Evolutionary conservation across 2,888 invertebrate species (phyloP), one percentile per base, ranked within the genome.

Genomic region (Syrphus vitripennis): DNA sequence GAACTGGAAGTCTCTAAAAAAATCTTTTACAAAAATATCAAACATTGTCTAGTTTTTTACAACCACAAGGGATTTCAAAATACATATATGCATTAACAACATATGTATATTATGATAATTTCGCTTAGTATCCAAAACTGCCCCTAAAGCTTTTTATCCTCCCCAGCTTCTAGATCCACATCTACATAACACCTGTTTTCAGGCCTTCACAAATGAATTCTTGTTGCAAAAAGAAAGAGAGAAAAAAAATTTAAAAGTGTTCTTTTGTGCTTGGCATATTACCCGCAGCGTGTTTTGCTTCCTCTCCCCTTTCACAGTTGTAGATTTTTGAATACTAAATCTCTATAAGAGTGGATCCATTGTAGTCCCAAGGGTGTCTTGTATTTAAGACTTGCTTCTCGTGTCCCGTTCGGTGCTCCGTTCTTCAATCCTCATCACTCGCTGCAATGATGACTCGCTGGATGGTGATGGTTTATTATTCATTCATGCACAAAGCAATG

Each of bases 401-500:
- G 29, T 45, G 45, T 45, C 65, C 65, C 65, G 65, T 45, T 45
- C 45, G 59, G 24, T 21, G 21, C 40, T 61, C 29, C 19, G 14
- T 59, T 26, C 4, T 19, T 10, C 10, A 3, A 2, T 16, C 29
- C 14, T 16, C 45, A 31, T 16, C 45, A 31, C 14, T 57, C 55
- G 72, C 61, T 63, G 55, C 42, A 34, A 26, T 34, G 69, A 19
- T 53, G 55, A 10, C 40, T 53, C 26, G 5, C 40, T 61, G 40
- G 24, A 72, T 74, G 70, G 26, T 65, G 53, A 37, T 81, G 67
- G 40, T 81, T 63, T 78, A 86, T 86, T 77, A 86, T 86, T 86
- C 77, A 86, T 86, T 86, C 77, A 86, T 86, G 48, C 74, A 69
- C 77, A 86, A 50, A 45, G 70, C 40, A 48, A 57, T 42, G 21